These are phyloP conservation scores for Argynnis bischoffii DNA, from an alignment of 2,888 invertebrate species.

Conservation along the genomic window DNA sequence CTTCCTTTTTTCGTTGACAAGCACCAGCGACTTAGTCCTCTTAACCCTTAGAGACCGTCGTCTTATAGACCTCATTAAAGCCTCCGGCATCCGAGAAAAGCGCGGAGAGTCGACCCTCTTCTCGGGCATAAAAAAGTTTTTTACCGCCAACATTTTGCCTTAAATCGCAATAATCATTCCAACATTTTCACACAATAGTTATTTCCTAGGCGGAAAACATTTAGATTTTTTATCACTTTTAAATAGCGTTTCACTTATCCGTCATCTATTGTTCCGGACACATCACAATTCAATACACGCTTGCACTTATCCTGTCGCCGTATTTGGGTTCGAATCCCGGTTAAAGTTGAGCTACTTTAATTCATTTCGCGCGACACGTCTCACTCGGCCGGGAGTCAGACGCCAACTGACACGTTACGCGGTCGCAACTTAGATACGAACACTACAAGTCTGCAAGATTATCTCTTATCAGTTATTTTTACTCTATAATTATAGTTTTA, in stretches of 20 bases:
- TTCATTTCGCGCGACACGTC: conserved; percentile 37
- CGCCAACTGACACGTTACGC: conserved; percentile 40
- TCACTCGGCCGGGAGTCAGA: conserved; percentile 27
- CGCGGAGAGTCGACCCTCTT: conserved; percentile 82
- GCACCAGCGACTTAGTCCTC: conserved; percentile 88
- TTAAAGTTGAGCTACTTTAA: conserved; percentile 34
- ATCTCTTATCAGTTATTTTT: conserved; percentile 46
- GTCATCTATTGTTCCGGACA: conserved; percentile 38
- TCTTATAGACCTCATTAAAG: conserved; percentile 87
- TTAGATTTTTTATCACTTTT: conserved; percentile 37
- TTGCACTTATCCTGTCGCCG: conserved; percentile 43
- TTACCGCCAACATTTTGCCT: conserved; percentile 85
- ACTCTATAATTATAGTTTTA: conserved; percentile 24
- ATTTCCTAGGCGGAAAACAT: conserved; percentile 33
- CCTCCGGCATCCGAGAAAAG: conserved; percentile 87
- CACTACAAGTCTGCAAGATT: conserved; percentile 27
- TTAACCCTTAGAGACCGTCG: conserved; percentile 88
- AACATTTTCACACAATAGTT: conserved; percentile 5
- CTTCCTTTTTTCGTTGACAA: conserved; percentile 88
- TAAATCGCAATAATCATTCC: conserved; percentile 21
- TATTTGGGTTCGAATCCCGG: conserved; percentile 38
- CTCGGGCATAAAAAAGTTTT: conserved; percentile 88
- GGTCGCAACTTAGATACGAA: conserved; percentile 5
- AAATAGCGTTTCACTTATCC: conserved; percentile 33
- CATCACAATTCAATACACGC: conserved; percentile 45